phyloP scores from a whole-genome alignment of 2,797 vertebrate species.

The Sebastes matsubarae region DNA sequence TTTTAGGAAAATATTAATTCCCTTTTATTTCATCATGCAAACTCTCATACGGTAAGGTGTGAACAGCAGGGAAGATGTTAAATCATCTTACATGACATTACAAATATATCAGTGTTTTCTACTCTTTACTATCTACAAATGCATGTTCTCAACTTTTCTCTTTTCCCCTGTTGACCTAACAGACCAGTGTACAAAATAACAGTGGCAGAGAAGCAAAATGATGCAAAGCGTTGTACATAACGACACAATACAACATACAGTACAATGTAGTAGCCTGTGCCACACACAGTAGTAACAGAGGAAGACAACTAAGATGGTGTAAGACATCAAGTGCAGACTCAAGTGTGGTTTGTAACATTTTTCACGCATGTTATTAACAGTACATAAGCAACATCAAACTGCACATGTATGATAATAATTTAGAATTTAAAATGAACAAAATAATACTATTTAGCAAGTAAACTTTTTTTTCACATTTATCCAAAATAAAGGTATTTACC shows the following conservation, averaged over 20 bases:
- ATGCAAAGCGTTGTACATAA: not conserved
- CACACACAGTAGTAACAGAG: conserved; percentile 4
- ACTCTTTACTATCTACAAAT: conserved; percentile 21
- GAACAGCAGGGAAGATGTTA: conserved; percentile 30
- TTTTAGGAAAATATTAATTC: conserved; percentile 10
- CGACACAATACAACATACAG: conserved; percentile 10
- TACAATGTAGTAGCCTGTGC: conserved; percentile 3
- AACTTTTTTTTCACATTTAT: not conserved
- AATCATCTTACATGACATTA: conserved; percentile 20
- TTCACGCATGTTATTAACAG: not conserved
- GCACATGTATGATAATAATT: not conserved
- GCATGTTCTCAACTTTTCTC: not conserved
- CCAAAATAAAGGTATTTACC: not conserved
- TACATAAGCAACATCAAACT: not conserved
- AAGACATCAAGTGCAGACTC: conserved; percentile 1
- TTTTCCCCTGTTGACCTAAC: conserved; percentile 9
- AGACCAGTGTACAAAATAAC: conserved; percentile 26
- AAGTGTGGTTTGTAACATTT: conserved; percentile 27
- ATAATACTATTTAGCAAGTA: not conserved
- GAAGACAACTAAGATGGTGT: not conserved
- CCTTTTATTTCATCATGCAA: conserved; percentile 55
- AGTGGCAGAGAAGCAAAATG: conserved; percentile 13
- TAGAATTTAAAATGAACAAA: not conserved
- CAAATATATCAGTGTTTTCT: conserved; percentile 31
- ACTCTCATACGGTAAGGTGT: conserved; percentile 8